These are phyloP conservation scores for Caenorhabditis latens DNA, from an alignment of 1,140 invertebrate species.

Conservation along the genomic window DNA sequence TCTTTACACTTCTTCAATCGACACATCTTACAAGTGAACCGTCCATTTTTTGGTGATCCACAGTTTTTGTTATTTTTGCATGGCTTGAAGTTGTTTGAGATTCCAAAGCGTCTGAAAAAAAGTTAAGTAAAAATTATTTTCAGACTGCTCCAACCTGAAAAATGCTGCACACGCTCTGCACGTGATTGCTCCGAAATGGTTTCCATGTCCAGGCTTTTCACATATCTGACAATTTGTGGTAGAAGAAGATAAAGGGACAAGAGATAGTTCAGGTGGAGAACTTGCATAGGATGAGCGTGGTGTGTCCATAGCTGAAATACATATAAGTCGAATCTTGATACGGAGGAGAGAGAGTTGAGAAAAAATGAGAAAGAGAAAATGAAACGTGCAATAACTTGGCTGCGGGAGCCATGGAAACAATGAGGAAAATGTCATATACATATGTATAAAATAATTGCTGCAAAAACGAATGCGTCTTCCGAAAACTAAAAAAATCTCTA, in stretches of 20 bases:
- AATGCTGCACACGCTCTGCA: slow-evolving; percentile 9
- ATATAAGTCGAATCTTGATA: too few relatives aligned
- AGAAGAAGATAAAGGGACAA: not conserved
- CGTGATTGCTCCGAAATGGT: slow-evolving; percentile 1
- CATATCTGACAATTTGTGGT: not conserved
- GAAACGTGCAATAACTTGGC: too few relatives aligned
- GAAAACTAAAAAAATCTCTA: too few relatives aligned
- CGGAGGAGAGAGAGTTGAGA: too few relatives aligned
- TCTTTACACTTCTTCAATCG: not conserved
- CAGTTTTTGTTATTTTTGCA: not conserved
- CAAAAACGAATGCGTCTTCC: too few relatives aligned
- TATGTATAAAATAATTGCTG: too few relatives aligned
- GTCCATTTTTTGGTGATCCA: not conserved
- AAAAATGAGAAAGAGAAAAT: too few relatives aligned
- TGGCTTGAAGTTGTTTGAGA: not conserved
- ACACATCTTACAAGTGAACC: slow-evolving; percentile 8
- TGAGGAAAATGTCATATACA: too few relatives aligned
- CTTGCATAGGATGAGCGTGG: not conserved
- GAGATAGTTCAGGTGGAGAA: not conserved
- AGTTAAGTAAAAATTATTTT: not conserved
- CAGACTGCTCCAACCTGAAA: not conserved
- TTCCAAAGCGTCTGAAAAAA: not conserved
- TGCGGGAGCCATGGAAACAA: too few relatives aligned
- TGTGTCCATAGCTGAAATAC: not conserved
- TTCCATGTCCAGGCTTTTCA: not conserved